phyloP scores from a whole-genome alignment of 2,888 invertebrate species.

The Chromoteleia sp. region DNA sequence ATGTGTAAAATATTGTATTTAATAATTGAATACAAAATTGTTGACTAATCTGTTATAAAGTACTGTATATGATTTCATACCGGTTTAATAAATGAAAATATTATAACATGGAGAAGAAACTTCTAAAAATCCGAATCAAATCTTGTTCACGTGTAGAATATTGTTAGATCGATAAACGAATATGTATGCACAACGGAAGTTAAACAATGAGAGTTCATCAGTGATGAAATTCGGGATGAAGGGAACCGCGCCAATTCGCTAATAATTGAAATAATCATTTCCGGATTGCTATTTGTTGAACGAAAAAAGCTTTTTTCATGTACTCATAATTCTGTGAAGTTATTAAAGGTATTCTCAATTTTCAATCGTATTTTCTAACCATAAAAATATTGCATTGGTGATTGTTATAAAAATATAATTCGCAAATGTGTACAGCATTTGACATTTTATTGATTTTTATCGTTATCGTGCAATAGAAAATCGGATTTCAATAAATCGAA shows the following conservation, averaged over 20 bases:
- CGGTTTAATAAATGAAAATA: too few relatives aligned
- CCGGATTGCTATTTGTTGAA: too few relatives aligned
- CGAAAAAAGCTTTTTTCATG: constrained; percentile 22
- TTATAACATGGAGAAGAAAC: too few relatives aligned
- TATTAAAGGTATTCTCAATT: neutral
- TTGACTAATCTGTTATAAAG: too few relatives aligned
- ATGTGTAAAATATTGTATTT: too few relatives aligned
- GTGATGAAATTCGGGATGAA: constrained; percentile 55
- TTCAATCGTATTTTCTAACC: too few relatives aligned
- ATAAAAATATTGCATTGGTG: too few relatives aligned
- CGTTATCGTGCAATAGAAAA: neutral
- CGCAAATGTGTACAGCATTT: neutral
- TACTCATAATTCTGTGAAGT: neutral
- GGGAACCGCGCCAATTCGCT: constrained; percentile 47
- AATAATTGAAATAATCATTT: constrained; percentile 55
- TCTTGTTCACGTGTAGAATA: too few relatives aligned
- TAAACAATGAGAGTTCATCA: constrained; percentile 57
- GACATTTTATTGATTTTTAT: neutral
- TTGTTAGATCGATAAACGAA: neutral
- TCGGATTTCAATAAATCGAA: neutral
- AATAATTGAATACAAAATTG: too few relatives aligned
- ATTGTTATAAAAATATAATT: neutral
- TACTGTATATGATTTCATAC: too few relatives aligned
- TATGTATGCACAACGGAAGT: constrained; percentile 42
- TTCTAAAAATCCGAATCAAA: too few relatives aligned